Evolutionary conservation across 2,797 vertebrate genomes (phyloP), one percentile per base, ranked within the genome.

Genomic region (Microcaecilia unicolor): DNA sequence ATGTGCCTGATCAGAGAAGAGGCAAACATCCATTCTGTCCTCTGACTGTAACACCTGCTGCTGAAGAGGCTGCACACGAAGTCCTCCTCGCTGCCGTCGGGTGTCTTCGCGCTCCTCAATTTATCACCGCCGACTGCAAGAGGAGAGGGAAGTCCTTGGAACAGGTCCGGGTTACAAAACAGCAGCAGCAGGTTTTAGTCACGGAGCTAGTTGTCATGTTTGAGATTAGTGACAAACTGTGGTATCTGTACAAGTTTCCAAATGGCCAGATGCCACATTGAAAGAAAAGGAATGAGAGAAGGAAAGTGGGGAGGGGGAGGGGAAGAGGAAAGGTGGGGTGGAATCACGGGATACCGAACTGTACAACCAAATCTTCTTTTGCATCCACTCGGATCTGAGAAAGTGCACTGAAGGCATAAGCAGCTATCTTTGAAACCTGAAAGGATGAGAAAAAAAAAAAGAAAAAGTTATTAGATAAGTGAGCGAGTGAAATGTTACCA

Each of bases 361-460:
- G 93, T 65, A 97, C 93, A 57, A 97, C 93, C 54, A 98, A 80
- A 44, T 98, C 93, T 71, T 98, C 93, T 82, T 96, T 97, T 37
- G 90, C 90, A 10, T 96, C 92, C 58, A 97, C 93, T 48, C 90
- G 89, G 71, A 97, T 95, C 80, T 98, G 94, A 53, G 93, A 97
- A 69, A 97, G 93, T 52, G 92, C 92, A 67, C 93, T 98, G 80
- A 85, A 93, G 69, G 94, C 89, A 1, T 97, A 97, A 8, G 93
- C 93, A 28, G 93, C 93, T 67, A 95, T 91, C 81, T 92, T 93
- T 55, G 89, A 90, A 48, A 97, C 89, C 94, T 98, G 78, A 0
- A 3, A 30, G 21, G 18, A 14, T 15, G 8, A 21, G 10, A 25
- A 12, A 11, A 9, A 15, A 42, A 29, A 36, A 42, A 10, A 28